Base-by-base conservation (phyloP, 2,888 invertebrate genomes). In the Hemithea aestivaria region DNA sequence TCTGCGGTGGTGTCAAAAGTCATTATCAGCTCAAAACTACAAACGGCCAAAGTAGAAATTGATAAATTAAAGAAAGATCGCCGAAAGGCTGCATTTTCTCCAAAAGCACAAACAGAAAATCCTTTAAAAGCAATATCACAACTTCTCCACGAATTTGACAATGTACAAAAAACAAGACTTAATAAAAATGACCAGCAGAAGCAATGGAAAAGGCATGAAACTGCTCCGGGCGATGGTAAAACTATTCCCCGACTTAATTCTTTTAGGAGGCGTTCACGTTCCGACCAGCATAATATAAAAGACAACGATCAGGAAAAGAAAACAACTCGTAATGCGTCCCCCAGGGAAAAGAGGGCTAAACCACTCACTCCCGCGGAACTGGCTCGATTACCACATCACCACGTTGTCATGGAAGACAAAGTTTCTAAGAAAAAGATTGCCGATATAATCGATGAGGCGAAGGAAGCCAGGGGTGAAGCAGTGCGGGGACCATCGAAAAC, bases 401-500 rank as follows among this genome's bases (percentile, higher is more conserved):
- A 50, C 24, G 32, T 9, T 9, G 7, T 41, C 1, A 20, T 25
- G 7, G 66, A 71, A 1, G 69, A 73, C 7, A 73, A 58, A 41
- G 20, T 37, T 5, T 28, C 52, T 1, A 73, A 58, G 40, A 75
- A 68, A 37, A 78, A 76, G 47, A 54, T 78, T 16, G 39, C 48
- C 7, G 82, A 84, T 40, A 62, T 81, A n/a, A 62, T 77, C 28
- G 83, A 87, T 10, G 82, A 83, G 56, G 78, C 58, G 2, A 84
- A 77, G 55, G 84, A 87, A 65, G 72, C 82, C 0, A 69, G 78
- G 40, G 85, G 85, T 0, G 83, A 87, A 57, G 85, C 84, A n/a
- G 83, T 87, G 3, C 66, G 77, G 5, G 85, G 85, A 0, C 84
- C 84, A 22, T 62, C 71, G 0, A 77, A 70, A 53, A 45, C 60